A percentile compares a stretch with the other conserved stretches of the same genome.
Evolutionary conservation across 2,797 vertebrate genomes (phyloP).

Genomic region (Morelia viridis): DNA sequence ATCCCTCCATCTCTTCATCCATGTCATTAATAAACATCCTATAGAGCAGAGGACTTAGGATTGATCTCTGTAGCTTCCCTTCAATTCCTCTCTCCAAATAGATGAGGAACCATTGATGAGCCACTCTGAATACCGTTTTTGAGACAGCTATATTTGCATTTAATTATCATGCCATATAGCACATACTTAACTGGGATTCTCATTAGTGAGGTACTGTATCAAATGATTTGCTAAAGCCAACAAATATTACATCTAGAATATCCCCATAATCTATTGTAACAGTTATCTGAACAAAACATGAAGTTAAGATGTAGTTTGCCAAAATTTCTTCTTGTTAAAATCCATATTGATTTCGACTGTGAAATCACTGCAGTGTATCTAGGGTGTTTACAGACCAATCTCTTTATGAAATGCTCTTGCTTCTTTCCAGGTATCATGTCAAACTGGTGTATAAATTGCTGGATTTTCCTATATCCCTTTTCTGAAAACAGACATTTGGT

Average conservation of each 20-base stretch:
- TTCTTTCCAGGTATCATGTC: background rate
- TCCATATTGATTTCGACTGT: background rate
- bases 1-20: background rate
- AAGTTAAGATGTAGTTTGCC: background rate
- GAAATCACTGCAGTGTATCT: background rate
- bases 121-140: background rate
- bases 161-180: background rate
- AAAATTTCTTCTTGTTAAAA: background rate
- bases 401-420: background rate
- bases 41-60: background rate
- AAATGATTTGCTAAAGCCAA: background rate
- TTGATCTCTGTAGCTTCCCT: background rate
- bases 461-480: background rate
- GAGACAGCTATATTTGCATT: background rate
- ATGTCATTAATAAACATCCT: background rate
- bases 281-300: background rate
- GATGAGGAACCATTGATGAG: background rate
- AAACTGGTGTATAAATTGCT: background rate
- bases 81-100: background rate
- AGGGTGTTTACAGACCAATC: background rate
- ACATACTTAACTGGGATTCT: background rate
- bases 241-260: background rate
- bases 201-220: background rate
- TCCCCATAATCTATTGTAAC: background rate
- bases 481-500: background rate